Evolutionary conservation across 2,888 invertebrate genomes (phyloP).

Genomic region (Oligia fasciuncula): DNA sequence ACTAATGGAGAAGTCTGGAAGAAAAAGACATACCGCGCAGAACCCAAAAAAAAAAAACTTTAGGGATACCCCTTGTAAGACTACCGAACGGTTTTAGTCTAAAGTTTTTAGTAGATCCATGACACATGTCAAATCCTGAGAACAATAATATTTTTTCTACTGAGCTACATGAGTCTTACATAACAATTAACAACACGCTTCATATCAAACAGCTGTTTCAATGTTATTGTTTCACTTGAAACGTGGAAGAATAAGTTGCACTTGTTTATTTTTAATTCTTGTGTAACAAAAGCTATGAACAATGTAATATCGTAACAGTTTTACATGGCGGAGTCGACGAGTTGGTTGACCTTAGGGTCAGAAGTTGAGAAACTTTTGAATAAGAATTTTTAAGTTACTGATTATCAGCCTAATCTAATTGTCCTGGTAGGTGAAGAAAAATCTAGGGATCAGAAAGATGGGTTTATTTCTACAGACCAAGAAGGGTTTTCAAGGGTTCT

Average conservation of each 20-base stretch:
- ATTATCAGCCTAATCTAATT: neutral
- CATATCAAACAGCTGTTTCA: conserved; percentile 51
- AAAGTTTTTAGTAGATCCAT: neutral
- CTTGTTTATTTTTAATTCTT: conserved; percentile 52
- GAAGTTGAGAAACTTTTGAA: conserved; percentile 15
- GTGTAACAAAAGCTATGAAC: conserved; percentile 36
- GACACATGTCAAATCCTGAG: neutral
- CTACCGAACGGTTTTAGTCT: neutral
- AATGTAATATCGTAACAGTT: conserved; percentile 12
- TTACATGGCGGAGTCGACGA: neutral
- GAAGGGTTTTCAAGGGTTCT: neutral
- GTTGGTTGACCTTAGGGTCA: conserved; percentile 10
- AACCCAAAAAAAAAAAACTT: neutral
- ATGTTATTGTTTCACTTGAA: conserved; percentile 45
- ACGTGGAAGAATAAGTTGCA: conserved; percentile 46
- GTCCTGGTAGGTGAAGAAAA: neutral
- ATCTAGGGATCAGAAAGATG: neutral
- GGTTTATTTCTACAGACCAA: neutral
- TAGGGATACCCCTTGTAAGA: neutral
- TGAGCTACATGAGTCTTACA: conserved; percentile 9
- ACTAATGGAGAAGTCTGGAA: neutral
- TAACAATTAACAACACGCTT: conserved; percentile 19
- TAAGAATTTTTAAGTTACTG: neutral
- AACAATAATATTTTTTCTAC: neutral
- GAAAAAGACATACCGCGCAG: neutral